Evolutionary conservation across 2,888 invertebrate genomes (phyloP).

Genomic region (Bhutanitis thaidina): DNA sequence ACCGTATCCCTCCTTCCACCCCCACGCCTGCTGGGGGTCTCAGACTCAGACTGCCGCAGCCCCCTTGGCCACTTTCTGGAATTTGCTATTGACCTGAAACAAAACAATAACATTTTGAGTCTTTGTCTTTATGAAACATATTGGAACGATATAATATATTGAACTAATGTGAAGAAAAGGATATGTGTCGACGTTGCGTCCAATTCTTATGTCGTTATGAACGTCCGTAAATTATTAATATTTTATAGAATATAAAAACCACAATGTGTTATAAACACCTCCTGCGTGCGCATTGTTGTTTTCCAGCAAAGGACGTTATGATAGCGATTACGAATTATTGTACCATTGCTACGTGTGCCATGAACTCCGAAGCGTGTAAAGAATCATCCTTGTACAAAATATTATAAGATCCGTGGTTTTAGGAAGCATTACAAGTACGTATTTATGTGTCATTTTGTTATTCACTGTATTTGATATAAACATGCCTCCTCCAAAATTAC

Average conservation of each 20-base stretch:
- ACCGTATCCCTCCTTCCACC: conserved; percentile 70
- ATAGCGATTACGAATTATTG: conserved; percentile 59
- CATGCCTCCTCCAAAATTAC: too few relatives aligned
- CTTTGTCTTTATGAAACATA: too few relatives aligned
- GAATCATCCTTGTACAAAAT: too few relatives aligned
- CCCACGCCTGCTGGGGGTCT: conserved; percentile 41
- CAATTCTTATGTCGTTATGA: too few relatives aligned
- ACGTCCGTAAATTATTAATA: too few relatives aligned
- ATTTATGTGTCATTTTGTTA: neutral
- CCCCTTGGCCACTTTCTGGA: conserved; percentile 54
- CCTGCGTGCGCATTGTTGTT: neutral
- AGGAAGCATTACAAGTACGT: neutral
- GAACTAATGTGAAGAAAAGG: too few relatives aligned
- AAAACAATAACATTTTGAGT: conserved; percentile 22
- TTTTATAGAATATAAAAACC: neutral
- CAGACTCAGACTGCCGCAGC: conserved; percentile 63
- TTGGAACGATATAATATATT: too few relatives aligned
- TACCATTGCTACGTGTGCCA: conserved; percentile 39
- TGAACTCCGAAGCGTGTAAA: conserved; percentile 51
- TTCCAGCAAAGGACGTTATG: conserved; percentile 20
- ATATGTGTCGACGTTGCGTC: too few relatives aligned
- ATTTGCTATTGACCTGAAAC: conserved; percentile 69
- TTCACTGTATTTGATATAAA: too few relatives aligned
- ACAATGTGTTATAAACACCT: neutral
- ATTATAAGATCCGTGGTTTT: neutral